Evolutionary conservation across 1,140 invertebrate genomes (phyloP).

Genomic region (Macrosteles quadrilineatus): DNA sequence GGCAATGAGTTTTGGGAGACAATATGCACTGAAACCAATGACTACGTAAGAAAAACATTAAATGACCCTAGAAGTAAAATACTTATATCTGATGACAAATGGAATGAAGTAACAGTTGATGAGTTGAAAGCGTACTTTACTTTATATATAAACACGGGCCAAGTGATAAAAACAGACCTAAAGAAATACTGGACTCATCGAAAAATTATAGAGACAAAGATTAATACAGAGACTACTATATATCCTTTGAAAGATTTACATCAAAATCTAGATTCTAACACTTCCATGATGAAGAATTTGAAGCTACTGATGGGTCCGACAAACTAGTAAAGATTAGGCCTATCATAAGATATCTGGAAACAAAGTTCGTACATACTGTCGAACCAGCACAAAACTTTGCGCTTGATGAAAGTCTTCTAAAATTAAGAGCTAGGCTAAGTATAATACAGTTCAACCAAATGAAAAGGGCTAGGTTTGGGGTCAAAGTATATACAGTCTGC

Average conservation of each 20-base stretch:
- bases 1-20: not conserved
- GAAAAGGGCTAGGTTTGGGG: no score
- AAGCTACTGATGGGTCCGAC: not conserved
- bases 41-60: conserved; percentile 1
- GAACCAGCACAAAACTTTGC: not conserved
- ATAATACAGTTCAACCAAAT: no score
- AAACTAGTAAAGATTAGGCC: not conserved
- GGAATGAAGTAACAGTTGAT: not conserved
- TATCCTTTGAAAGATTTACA: not conserved
- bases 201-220: not conserved
- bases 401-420: not conserved
- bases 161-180: not conserved
- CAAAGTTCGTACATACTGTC: not conserved
- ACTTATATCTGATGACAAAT: not conserved
- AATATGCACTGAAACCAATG: not conserved
- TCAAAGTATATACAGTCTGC: no score
- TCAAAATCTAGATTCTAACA: not conserved
- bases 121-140: not conserved
- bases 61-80: not conserved
- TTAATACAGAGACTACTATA: not conserved
- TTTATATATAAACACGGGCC: not conserved
- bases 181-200: not conserved
- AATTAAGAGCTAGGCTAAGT: not conserved
- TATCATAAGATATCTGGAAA: not conserved
- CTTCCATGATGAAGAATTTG: not conserved